Evolutionary conservation across 2,888 invertebrate species (phyloP), one percentile per base, ranked within the genome.

Genomic region (Drymonia ruficornis): DNA sequence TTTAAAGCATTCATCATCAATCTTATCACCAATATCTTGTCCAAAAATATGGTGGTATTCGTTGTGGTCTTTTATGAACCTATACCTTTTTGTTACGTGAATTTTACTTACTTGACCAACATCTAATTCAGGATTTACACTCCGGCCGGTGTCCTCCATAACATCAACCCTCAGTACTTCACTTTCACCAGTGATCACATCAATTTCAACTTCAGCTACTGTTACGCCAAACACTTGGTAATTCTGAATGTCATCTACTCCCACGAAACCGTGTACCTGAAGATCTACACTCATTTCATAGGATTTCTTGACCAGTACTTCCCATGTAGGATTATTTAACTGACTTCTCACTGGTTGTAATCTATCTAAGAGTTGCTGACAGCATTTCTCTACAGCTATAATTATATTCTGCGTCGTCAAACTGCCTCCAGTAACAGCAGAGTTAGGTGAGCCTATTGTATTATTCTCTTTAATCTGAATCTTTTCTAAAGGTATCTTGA

Each of bases 121-220:
- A 78, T 96, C 96, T 34, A 96, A 79, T 59, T 91, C 80, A 3
- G 95, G 95, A 75, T 91, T 95, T 52, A 96, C 78, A 81, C 95
- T 95, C 44, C 92, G 82, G 1, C 96, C 96, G 9, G 91, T 92
- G 75, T 96, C 96, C 76, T 95, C 94, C 34, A 95, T 65, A 45
- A 96, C 71, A 75, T 96, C 95, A 0, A 95, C 94, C 63, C 95
- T 87, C 0, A 79, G 72, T 16, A 95, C 77, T 62, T 94, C 85
- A 59, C 92, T 90, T 72, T 95, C 95, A 16, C 96, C 96, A 4
- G 96, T 96, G 44, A 96, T 80, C 0, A 96, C 79, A 78, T 97
- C 96, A 0, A 96, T 77, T 80, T 96, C 95, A 0, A 96, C 94
- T 86, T 96, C 96, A n/a, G 93, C 83, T 8, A 94, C 86, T 8